Evolutionary conservation across 92 coral and sea anemone genomes (phyloP).

Genomic region (Epizoanthus stellaris): DNA sequence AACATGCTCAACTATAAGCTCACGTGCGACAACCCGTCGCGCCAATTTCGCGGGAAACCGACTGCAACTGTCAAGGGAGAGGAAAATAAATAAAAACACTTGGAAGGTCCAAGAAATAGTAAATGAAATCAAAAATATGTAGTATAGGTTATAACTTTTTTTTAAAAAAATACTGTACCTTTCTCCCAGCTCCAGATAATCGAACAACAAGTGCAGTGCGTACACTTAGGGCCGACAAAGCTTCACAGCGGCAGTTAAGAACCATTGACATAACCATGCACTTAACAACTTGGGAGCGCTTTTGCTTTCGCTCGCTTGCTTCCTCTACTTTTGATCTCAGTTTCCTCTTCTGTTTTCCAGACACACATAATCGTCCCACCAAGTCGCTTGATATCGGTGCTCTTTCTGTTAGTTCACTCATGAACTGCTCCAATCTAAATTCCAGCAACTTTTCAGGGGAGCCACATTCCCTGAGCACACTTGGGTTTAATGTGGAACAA

Average conservation of each 20-base stretch:
- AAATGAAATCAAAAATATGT: background rate
- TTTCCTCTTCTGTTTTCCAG: background rate
- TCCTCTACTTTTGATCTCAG: constrained; percentile 1
- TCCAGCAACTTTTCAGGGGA: constrained; percentile 8
- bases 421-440: constrained; percentile 4
- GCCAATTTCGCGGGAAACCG: background rate
- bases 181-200: background rate
- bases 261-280: constrained; percentile 1
- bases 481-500: background rate
- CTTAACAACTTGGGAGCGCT: constrained; percentile 2
- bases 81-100: background rate
- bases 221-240: constrained; percentile 5
- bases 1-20: background rate
- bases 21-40: constrained; percentile 1
- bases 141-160: background rate
- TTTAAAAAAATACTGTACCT: background rate
- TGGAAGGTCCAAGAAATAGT: background rate
- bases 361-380: constrained; percentile 7
- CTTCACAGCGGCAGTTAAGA: background rate
- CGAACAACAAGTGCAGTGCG: constrained; percentile 3
- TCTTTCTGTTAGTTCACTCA: constrained; percentile 3
- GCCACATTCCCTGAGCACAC: background rate
- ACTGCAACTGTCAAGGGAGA: background rate
- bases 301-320: constrained; percentile 8
- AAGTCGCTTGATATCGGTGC: constrained; percentile 16